These are phyloP conservation scores for Syndactyla subalaris DNA, from an alignment of 2,797 vertebrate genomes.

Conservation along the genomic window DNA sequence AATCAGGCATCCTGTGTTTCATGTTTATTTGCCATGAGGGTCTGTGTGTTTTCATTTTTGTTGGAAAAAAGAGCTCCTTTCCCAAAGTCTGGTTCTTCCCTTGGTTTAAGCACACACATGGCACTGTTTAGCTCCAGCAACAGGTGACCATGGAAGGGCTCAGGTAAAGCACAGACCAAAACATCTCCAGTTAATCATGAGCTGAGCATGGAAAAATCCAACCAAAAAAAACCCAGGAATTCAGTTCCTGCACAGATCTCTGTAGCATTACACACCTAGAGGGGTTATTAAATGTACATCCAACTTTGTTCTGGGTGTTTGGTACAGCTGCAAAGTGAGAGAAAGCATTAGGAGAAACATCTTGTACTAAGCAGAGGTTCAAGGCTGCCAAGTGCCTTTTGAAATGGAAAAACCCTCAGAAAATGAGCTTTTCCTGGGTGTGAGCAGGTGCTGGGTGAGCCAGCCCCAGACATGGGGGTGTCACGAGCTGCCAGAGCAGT, in stretches of 20 bases:
- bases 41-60: not conserved
- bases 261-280: not conserved
- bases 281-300: not conserved
- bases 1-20: not conserved
- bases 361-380: not conserved
- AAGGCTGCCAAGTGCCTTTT: not conserved
- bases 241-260: not conserved
- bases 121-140: not conserved
- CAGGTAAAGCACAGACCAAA: not conserved
- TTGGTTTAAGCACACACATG: not conserved
- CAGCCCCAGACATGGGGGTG: not conserved
- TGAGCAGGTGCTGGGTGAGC: not conserved
- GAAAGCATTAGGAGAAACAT: not conserved
- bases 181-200: not conserved
- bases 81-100: not conserved
- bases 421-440: not conserved
- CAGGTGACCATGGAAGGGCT: accelerated
- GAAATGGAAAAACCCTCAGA: not conserved
- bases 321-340: not conserved
- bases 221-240: not conserved
- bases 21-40: not conserved
- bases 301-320: not conserved
- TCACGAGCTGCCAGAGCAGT: not conserved
- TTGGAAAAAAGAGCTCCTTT: not conserved
- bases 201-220: not conserved